phyloP scores from a whole-genome alignment of 2,797 vertebrate species.

The Crax fasciolata region DNA sequence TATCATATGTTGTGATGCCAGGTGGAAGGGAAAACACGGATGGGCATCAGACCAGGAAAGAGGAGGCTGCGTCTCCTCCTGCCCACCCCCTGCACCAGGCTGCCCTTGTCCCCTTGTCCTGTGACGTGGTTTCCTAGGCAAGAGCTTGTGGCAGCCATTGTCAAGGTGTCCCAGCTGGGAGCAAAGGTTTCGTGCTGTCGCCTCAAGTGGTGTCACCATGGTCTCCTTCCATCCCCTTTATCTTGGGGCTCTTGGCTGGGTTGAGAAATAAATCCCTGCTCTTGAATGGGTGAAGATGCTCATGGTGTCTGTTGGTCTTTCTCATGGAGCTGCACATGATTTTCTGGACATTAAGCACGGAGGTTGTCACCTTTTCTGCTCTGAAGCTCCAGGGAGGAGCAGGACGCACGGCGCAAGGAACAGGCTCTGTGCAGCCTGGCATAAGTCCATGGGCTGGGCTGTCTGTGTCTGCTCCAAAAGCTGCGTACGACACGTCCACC shows the following conservation, averaged over 20 bases:
- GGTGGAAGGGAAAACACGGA: neutral
- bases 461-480: neutral
- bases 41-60: neutral
- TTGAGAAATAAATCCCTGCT: neutral
- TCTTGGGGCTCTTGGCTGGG: too few species aligned
- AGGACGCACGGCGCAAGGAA: neutral
- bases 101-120: neutral
- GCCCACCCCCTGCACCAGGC: neutral
- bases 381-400: fast-evolving
- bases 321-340: fast-evolving
- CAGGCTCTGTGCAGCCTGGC: neutral
- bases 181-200: neutral
- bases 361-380: neutral
- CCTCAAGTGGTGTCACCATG: fast-evolving
- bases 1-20: neutral
- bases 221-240: neutral
- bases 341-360: neutral
- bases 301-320: fast-evolving
- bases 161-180: neutral
- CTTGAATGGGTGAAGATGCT: neutral
- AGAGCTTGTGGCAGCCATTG: neutral
- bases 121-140: neutral
- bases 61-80: neutral
- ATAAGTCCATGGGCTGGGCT: neutral
- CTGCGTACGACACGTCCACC: neutral